Evolutionary conservation across 2,113 vertebrate species (phyloP).

Genomic region (Tragelaphus buxtoni): DNA sequence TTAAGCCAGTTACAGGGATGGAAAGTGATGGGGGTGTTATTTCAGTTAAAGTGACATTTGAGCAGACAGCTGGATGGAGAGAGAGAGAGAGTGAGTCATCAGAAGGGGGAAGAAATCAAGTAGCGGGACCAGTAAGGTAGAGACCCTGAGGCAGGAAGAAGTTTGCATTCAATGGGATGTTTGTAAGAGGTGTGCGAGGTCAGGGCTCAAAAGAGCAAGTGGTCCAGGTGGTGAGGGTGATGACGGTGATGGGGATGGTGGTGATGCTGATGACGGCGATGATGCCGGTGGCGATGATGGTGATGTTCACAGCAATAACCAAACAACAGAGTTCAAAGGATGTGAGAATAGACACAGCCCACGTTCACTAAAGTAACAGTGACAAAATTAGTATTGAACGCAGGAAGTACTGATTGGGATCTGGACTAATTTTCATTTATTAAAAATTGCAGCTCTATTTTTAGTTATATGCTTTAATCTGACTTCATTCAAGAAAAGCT

Average conservation of each 20-base stretch:
- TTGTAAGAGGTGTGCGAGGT: background rate
- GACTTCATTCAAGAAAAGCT: conserved; percentile 68
- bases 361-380: background rate
- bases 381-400: conserved; percentile 20
- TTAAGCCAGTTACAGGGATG: background rate
- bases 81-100: background rate
- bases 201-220: background rate
- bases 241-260: rapidly evolving
- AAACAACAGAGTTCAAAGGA: background rate
- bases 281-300: background rate
- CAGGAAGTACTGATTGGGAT: conserved; percentile 37
- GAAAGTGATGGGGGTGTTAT: background rate
- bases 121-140: background rate
- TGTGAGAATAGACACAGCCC: background rate
- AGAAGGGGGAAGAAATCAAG: background rate
- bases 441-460: conserved; percentile 64
- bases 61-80: background rate
- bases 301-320: background rate
- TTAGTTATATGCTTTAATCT: conserved; percentile 58
- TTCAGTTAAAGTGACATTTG: background rate
- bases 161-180: background rate
- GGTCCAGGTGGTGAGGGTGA: background rate
- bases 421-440: conserved; percentile 64
- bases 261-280: background rate
- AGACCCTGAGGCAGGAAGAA: background rate